Evolutionary conservation across 2,113 vertebrate species (phyloP).

Genomic region (Tenebrosternarchus preto): DNA sequence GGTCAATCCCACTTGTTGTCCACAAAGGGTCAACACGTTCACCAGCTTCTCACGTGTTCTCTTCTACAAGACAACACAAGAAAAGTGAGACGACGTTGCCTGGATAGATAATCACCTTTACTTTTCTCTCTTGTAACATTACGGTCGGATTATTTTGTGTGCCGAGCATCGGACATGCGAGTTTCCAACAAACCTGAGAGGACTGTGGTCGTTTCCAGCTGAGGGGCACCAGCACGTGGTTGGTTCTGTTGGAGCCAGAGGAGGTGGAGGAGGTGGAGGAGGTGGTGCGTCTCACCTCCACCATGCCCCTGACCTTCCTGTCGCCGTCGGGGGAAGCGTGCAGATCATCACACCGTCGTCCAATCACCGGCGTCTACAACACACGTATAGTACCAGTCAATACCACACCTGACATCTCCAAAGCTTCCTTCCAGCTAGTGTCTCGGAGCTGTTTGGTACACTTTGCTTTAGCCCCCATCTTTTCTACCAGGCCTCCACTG

Average conservation of each 20-base stretch:
- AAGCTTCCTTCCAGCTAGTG: background rate
- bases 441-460: background rate
- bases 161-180: no score
- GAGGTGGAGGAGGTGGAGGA: conserved; percentile 97
- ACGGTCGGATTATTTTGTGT: no score
- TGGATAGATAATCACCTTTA: background rate
- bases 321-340: conserved; percentile 85
- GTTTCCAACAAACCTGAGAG: conserved; percentile 83
- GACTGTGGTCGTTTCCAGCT: conserved; percentile 97
- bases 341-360: conserved; percentile 89
- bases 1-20: conserved; percentile 96
- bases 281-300: conserved; percentile 91
- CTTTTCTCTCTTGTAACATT: no score
- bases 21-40: conserved; percentile 93
- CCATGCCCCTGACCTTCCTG: conserved; percentile 86
- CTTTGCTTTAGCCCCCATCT: background rate
- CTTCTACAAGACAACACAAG: conserved; percentile 75
- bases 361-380: conserved; percentile 91
- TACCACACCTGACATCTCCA: background rate
- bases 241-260: conserved; percentile 90
- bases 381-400: conserved; percentile 7
- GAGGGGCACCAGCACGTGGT: conserved; percentile 95
- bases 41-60: conserved; percentile 96
- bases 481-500: background rate
- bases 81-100: background rate